These are phyloP conservation scores for Sparidentex hasta DNA, from an alignment of 2,797 vertebrate species.

Conservation along the genomic window DNA sequence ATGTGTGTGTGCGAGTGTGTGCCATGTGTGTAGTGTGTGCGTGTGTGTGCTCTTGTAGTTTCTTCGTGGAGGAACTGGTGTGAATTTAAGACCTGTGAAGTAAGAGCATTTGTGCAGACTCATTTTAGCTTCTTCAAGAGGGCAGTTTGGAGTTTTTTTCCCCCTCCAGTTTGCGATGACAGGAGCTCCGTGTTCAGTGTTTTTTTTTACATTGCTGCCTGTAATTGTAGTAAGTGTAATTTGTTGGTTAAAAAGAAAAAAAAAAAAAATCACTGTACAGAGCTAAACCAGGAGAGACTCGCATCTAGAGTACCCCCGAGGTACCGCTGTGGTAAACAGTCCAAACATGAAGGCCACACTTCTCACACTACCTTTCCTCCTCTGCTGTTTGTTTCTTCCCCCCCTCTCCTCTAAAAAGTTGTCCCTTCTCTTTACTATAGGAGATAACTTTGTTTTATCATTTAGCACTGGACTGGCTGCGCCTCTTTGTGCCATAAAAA, in stretches of 20 bases:
- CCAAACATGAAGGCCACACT: conserved; percentile 34
- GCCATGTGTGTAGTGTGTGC: conserved; percentile 1
- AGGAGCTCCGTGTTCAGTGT: not conserved
- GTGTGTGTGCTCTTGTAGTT: conserved; percentile 16
- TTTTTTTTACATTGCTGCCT: not conserved
- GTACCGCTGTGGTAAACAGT: conserved; percentile 13
- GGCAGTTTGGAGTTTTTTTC: conserved; percentile 3
- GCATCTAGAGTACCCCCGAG: not conserved
- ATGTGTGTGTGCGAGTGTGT: conserved; percentile 3
- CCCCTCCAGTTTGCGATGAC: conserved; percentile 22
- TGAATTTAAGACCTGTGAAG: conserved; percentile 39
- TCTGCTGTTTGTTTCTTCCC: not conserved
- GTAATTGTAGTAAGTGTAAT: not conserved
- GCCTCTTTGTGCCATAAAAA: conserved; percentile 22
- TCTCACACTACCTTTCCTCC: conserved; percentile 3
- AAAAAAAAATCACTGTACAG: conserved; percentile 14
- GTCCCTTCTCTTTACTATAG: conserved; percentile 23
- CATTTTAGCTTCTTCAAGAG: conserved; percentile 5
- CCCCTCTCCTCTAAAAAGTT: not conserved
- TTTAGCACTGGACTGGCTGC: conserved; percentile 24
- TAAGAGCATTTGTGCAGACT: conserved; percentile 24
- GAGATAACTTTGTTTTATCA: conserved; percentile 30
- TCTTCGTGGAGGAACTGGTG: conserved; percentile 17
- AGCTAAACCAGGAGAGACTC: not conserved
- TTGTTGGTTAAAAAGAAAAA: too few relatives aligned